Evolutionary conservation across 1,140 invertebrate genomes (phyloP), one percentile per base, ranked within the genome.

Genomic region (Diorhabda carinulata): DNA sequence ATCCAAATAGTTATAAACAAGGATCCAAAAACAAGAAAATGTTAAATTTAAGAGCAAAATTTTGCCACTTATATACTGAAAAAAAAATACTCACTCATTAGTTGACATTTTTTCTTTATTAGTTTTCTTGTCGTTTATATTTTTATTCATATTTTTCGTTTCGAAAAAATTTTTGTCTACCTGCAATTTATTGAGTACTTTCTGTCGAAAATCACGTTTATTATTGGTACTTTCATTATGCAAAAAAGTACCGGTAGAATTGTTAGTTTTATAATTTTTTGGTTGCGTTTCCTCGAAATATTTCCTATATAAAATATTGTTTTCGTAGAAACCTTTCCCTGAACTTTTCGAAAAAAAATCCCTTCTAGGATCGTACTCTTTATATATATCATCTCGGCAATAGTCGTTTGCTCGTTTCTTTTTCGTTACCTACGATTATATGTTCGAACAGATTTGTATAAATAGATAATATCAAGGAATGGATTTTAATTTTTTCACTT

Each of bases 211-310:
- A 25, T 25, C 25, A 25, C 25, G 25, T 25, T 25, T 25, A 1
- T 4, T 2, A 6, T 60, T 59, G 25, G 41, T 10, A 7, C 25
- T 40, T 40, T 59, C 43, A 8, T 8, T 42, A 52, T 52, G 47
- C 47, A 52, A 52, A 8, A 52, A 52, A 52, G 47, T 52, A 3
- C n/a, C 6, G 4, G 6, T 52, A 4, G 47, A 52, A 5, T 61
- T 59, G 25, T 68, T 58, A 52, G 25, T 25, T 25, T 25, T 25
- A 10, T 44, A 25, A 60, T 8, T 8, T 8, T 5, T 2, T 3
- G n/a, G 40, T 62, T n/a, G n/a, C 6, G n/a, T 8, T 68, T 60
- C n/a, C 40, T 68, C 10, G 10, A n/a, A 52, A 6, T n/a, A n/a
- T 8, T 6, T 8, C n/a, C 47, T 52, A 52, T 52, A 52, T 52